Evolutionary conservation across 1,140 invertebrate genomes (phyloP), one percentile per base, ranked within the genome.

Genomic region (Leptopilina boulardi): DNA sequence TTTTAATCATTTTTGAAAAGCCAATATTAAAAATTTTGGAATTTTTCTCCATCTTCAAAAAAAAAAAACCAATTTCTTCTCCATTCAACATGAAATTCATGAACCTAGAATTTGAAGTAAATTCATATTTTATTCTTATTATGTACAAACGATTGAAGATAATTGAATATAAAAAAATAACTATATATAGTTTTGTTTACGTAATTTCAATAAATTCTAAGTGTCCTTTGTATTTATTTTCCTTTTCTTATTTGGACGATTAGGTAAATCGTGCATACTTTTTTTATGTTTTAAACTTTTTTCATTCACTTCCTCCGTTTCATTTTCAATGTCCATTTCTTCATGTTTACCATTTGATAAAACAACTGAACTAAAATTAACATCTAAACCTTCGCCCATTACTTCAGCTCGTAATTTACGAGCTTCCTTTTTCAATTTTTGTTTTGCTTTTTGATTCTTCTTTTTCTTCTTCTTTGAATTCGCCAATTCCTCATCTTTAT

Each of bases 361-460:
- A 70, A 23, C 51, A 44, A 82, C 47, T 70, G 54, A 78, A 76
- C 84, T 88, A 78, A 89, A 89, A 71, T 87, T 78, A 41, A 87
- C 73, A 44, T 85, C 75, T 2, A 91, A 84, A 42, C 88, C 89
- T 83, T 92, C 82, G 10, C 89, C 88, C 75, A 91, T 87, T 74
- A 84, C 82, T 75, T 88, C 83, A 34, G 88, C 75, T 73, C 91
- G 85, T 73, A 91, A 84, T 70, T 87, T 83, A 70, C 87, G 87
- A n/a, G 91, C 82, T 78, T 91, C 87, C 79, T 92, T 92, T 77
- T 92, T 92, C 51, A 92, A 79, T 78, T 90, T 89, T 38, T 87
- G 85, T 10, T 87, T 90, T 21, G 91, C 87, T 73, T 88, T 91
- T 38, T 82, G 86, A 71, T 83, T 84, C 66, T 86, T 87, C 51